phyloP scores from a whole-genome alignment of 2,113 vertebrate genomes.

The Stegastes partitus region DNA sequence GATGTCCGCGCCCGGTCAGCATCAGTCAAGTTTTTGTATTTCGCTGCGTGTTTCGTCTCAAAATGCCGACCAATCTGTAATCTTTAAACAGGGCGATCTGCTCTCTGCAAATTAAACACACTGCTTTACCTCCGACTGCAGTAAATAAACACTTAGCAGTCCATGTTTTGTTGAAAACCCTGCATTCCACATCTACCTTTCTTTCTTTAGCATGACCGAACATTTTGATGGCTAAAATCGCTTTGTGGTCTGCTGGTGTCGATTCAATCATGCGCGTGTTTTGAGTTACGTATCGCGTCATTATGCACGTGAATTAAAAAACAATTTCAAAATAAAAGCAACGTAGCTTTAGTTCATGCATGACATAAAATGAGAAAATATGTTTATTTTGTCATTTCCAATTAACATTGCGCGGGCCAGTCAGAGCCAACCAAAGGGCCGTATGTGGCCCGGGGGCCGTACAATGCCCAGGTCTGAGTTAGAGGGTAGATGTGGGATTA shows the following conservation, averaged over 20 bases:
- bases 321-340: slow-evolving; percentile 10
- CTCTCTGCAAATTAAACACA: slow-evolving; percentile 29
- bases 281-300: neutral
- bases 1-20: too few relatives aligned
- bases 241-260: too few relatives aligned
- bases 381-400: neutral
- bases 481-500: too few relatives aligned
- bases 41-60: neutral
- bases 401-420: too few relatives aligned
- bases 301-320: neutral
- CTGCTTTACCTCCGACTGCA: slow-evolving; percentile 11
- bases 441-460: too few relatives aligned
- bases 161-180: slow-evolving; percentile 2
- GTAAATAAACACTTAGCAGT: slow-evolving; percentile 42
- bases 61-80: slow-evolving; percentile 3
- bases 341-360: neutral
- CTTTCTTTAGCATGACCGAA: neutral
- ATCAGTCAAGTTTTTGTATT: slow-evolving; percentile 9
- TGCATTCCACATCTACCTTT: too few relatives aligned
- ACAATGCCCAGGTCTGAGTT: too few relatives aligned
- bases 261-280: neutral
- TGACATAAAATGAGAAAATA: neutral
- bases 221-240: neutral
- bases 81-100: slow-evolving; percentile 19
- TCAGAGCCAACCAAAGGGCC: too few relatives aligned